phyloP scores from a whole-genome alignment of 2,797 vertebrate genomes.

The Pyrocephalus nanus region DNA sequence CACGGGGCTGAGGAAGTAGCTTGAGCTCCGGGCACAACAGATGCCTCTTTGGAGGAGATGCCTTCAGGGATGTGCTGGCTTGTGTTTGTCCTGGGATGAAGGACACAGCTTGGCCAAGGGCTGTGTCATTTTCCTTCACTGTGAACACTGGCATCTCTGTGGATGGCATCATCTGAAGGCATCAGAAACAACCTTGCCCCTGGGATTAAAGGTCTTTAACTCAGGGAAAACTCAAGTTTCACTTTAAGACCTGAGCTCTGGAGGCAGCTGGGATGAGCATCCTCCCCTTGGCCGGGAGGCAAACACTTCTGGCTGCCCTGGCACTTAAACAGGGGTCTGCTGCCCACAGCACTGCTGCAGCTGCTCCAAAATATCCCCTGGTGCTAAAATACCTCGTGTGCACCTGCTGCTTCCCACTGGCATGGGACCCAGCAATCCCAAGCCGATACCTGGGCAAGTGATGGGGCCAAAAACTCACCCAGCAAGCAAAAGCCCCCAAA shows the following conservation, averaged over 20 bases:
- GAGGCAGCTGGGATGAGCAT: neutral
- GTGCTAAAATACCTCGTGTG: neutral
- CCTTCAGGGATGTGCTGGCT: neutral
- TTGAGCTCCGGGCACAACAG: neutral
- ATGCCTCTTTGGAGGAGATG: conserved; percentile 14
- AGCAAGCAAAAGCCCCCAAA: neutral
- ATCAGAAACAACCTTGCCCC: neutral
- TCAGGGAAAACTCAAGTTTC: neutral
- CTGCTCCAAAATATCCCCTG: neutral
- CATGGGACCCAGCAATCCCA: rapidly evolving
- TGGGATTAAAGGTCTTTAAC: neutral
- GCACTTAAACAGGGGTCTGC: neutral
- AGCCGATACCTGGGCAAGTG: neutral
- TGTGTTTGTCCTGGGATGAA: conserved; percentile 13
- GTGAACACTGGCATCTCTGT: neutral
- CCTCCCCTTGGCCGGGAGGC: rapidly evolving
- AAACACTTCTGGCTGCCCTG: rapidly evolving
- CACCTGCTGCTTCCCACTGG: neutral
- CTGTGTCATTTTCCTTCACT: neutral
- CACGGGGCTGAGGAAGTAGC: neutral
- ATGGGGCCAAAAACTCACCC: neutral
- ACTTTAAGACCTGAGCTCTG: neutral
- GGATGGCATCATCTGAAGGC: rapidly evolving
- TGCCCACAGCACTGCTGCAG: neutral
- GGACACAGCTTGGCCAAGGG: neutral